phyloP scores from a whole-genome alignment of 2,888 invertebrate species.

The Cepaea hortensis region DNA sequence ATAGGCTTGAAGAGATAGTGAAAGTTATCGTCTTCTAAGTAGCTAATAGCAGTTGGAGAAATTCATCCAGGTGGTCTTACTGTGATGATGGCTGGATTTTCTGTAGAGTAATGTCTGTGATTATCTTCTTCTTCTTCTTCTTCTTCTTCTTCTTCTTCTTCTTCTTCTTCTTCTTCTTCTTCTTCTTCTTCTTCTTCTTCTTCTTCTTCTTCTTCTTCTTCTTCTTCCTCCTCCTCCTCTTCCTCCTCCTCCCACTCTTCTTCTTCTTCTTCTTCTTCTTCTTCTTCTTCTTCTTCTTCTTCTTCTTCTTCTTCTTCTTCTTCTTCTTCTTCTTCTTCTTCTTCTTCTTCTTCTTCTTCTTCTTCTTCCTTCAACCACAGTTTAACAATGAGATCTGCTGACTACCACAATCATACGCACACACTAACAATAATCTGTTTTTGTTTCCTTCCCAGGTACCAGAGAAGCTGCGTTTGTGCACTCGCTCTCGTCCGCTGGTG shows the following conservation, averaged over 20 bases:
- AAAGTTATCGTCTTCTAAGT: too few species aligned
- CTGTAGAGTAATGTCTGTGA: too few species aligned
- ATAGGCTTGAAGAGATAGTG: too few species aligned
- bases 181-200: constrained; percentile 5
- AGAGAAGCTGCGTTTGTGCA: constrained; percentile 96
- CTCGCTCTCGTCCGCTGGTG: constrained; percentile 95
- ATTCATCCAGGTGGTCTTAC: too few species aligned
- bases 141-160: constrained; percentile 25
- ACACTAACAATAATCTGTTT: too few species aligned
- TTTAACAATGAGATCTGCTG: too few species aligned
- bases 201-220: neutral
- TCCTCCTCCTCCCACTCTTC: too few species aligned
- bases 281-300: constrained; percentile 14
- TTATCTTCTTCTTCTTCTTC: neutral
- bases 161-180: constrained; percentile 24
- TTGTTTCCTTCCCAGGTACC: constrained; percentile 82
- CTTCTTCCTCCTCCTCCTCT: neutral
- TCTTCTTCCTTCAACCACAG: neutral
- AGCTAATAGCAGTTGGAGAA: too few species aligned
- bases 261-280: neutral
- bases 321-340: neutral
- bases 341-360: constrained; percentile 10
- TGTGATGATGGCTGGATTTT: too few species aligned
- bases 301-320: neutral
- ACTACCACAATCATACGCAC: too few species aligned